Evolutionary conservation across 1,140 invertebrate species (phyloP), one percentile per base, ranked within the genome.

Genomic region (Cherax destructor): DNA sequence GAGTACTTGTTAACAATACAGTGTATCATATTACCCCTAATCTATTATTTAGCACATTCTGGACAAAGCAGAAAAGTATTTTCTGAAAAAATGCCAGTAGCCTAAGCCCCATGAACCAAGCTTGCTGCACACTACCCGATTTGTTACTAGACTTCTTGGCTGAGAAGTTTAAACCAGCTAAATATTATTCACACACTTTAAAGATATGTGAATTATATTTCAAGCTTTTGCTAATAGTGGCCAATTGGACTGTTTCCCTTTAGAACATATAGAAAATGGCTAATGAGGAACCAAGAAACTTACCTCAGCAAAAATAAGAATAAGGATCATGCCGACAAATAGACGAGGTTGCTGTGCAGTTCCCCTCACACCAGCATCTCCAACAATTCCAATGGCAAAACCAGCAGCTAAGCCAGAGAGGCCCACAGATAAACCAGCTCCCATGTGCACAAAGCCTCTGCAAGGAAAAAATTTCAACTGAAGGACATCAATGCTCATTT

Each of bases 221-320:
- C 50, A 18, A 83, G n/a, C 21, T n/a, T 10, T 9, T 6, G 0
- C 10, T 24, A 11, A 4, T 16, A 74, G 9, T 18, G 65, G 84
- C 9, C 52, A 13, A 86, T 7, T 13, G 72, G 30, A 41, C 30
- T 41, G 30, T 41, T 41, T 41, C 30, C 30, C 30, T 41, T 41
- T 41, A 41, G 30, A 41, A 41, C 21, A 30, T 4, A 59, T 3
- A 56, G 24, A 59, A 59, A 56, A 13, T 56, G 30, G 52, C 52
- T 56, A 56, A 56, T 13, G 52, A 56, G 52, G 11, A 7, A 56
- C 52, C 11, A 56, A 56, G 3, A 83, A 18, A 65, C 92, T 88
- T 74, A 99, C 99, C 97, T 99, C 99, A 95, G 99, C 99, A 96
- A 99, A 99, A 96, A 99, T 99, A 94, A 99, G 97, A 95, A 99